phyloP scores from a whole-genome alignment of 2,888 invertebrate species.

The Pollenia labialis region DNA sequence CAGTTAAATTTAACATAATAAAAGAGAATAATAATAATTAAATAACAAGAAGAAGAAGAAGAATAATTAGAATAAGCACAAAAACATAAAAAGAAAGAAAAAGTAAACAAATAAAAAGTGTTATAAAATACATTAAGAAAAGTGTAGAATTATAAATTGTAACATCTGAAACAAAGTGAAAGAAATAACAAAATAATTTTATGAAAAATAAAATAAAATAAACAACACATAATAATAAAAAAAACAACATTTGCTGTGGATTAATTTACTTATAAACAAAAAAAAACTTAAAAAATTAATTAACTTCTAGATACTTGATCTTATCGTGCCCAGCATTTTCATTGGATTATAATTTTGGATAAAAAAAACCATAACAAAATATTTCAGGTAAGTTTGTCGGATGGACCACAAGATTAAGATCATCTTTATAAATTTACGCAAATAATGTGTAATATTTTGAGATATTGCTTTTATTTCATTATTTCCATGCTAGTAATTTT shows the following conservation, averaged over 20 bases:
- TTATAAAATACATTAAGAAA: slow-evolving; percentile 36
- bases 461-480: background rate
- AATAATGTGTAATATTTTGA: background rate
- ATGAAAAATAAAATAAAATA: background rate
- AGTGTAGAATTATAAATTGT: slow-evolving; percentile 43
- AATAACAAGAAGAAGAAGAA: slow-evolving; percentile 30
- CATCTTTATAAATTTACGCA: background rate
- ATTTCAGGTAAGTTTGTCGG: slow-evolving; percentile 29
- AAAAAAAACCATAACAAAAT: background rate
- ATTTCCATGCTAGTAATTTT: background rate
- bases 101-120: slow-evolving; percentile 23
- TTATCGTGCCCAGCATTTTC: background rate
- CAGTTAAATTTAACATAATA: slow-evolving; percentile 13
- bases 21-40: slow-evolving; percentile 26
- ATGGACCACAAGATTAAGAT: slow-evolving; percentile 1
- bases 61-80: slow-evolving; percentile 16
- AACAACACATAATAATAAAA: background rate
- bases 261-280: slow-evolving; percentile 15
- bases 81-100: slow-evolving; percentile 6
- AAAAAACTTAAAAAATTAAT: background rate
- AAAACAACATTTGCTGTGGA: slow-evolving; percentile 10
- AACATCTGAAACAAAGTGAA: slow-evolving; percentile 31
- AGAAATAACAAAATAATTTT: slow-evolving; percentile 20
- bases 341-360: slow-evolving; percentile 49
- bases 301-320: slow-evolving; percentile 12